These are phyloP conservation scores for Phyllotreta cruciferae DNA, from an alignment of 2,888 invertebrate genomes.

Conservation along the genomic window DNA sequence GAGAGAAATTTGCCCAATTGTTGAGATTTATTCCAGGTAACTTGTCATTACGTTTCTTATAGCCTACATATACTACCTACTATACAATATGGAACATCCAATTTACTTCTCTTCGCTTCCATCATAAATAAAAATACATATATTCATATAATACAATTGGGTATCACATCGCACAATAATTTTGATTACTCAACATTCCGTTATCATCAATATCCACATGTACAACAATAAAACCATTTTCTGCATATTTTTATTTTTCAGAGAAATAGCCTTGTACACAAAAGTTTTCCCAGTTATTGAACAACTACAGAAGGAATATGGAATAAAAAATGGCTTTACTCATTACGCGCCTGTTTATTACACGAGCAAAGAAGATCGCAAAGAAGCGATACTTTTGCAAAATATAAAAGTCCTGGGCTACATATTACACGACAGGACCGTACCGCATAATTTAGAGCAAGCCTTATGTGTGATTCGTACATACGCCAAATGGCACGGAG, in stretches of 20 bases:
- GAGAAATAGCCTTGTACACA: slow-evolving; percentile 44
- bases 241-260: slow-evolving; percentile 23
- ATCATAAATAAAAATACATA: too few relatives aligned
- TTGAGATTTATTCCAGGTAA: slow-evolving; percentile 40
- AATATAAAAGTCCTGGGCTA: slow-evolving; percentile 46
- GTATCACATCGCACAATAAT: too few relatives aligned
- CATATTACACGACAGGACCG: slow-evolving; percentile 45
- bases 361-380: slow-evolving; percentile 39
- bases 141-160: too few relatives aligned
- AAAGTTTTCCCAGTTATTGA: slow-evolving; percentile 43
- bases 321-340: slow-evolving; percentile 32
- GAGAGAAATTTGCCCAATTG: slow-evolving; percentile 42
- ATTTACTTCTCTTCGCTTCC: too few relatives aligned
- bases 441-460: slow-evolving; percentile 49
- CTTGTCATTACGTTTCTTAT: not conserved
- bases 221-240: too few relatives aligned
- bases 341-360: slow-evolving; percentile 46
- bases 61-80: too few relatives aligned
- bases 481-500: slow-evolving; percentile 46
- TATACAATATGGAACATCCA: too few relatives aligned
- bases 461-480: slow-evolving; percentile 37
- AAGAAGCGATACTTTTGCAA: slow-evolving; percentile 47
- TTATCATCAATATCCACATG: too few relatives aligned
- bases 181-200: too few relatives aligned
- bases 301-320: slow-evolving; percentile 39